Evolutionary conservation across 2,113 vertebrate genomes (phyloP).

Genomic region (Trachemys scripta): DNA sequence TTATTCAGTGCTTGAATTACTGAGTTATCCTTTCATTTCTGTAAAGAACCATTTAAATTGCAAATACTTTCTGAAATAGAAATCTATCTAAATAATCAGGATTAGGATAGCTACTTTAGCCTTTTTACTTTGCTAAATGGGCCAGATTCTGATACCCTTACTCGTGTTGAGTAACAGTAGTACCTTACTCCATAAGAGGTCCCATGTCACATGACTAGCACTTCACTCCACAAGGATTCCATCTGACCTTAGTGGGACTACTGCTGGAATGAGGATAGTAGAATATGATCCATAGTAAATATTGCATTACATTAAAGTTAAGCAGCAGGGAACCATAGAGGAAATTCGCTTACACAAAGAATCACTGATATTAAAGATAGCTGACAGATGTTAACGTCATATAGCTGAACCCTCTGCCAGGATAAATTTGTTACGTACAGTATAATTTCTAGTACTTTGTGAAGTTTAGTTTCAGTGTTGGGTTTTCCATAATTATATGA

Average conservation of each 20-base stretch:
- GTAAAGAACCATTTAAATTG: neutral
- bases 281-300: neutral
- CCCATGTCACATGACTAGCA: rapidly evolving
- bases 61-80: too few species aligned
- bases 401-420: neutral
- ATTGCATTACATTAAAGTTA: neutral
- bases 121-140: neutral
- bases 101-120: neutral
- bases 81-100: neutral
- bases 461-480: neutral
- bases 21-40: neutral
- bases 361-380: neutral
- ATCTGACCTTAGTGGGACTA: rapidly evolving
- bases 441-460: neutral
- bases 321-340: neutral
- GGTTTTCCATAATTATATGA: neutral
- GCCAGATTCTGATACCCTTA: neutral
- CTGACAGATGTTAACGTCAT: neutral
- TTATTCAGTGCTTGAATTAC: neutral
- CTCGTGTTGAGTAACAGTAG: neutral
- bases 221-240: neutral
- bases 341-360: neutral
- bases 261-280: neutral
- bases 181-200: neutral
- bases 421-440: neutral